phyloP scores from a whole-genome alignment of 1,140 invertebrate genomes.

The Drosophila guanche region DNA sequence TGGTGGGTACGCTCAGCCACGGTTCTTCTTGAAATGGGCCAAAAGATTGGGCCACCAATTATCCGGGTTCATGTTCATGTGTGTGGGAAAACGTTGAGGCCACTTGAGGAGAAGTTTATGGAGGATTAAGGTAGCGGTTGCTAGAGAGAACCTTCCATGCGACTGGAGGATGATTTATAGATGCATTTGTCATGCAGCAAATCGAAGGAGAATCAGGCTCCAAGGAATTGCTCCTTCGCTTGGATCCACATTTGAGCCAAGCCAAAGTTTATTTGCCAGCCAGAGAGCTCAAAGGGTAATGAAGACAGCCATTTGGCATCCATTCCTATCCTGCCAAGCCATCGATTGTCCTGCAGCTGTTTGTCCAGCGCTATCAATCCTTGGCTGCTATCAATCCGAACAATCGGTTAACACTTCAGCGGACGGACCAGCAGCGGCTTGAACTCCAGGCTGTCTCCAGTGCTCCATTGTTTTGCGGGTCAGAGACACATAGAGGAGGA shows the following conservation, averaged over 20 bases:
- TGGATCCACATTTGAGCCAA: neutral
- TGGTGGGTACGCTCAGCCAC: too few species aligned
- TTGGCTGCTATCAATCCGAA: conserved; percentile 26
- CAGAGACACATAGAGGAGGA: conserved; percentile 16
- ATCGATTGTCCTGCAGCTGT: conserved; percentile 29
- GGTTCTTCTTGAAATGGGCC: conserved; percentile 57
- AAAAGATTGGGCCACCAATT: conserved; percentile 33
- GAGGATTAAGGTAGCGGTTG: too few species aligned
- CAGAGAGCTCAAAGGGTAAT: conserved; percentile 27
- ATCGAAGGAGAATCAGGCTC: too few species aligned
- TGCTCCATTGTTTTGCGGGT: conserved; percentile 49
- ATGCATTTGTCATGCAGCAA: too few species aligned
- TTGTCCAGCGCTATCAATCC: conserved; percentile 39
- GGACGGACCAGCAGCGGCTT: conserved; percentile 27
- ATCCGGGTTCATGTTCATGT: conserved; percentile 16
- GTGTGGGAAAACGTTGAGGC: conserved; percentile 23
- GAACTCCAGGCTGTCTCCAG: conserved; percentile 3
- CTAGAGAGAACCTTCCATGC: too few species aligned
- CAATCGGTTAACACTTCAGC: conserved; percentile 50
- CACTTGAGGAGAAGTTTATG: neutral
- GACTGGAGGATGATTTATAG: too few species aligned
- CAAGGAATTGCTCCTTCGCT: too few species aligned
- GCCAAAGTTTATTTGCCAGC: neutral
- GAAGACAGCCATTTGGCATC: conserved; percentile 31
- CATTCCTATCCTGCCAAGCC: neutral